A percentile compares a stretch with the other conserved stretches of the same genome.
Evolutionary conservation across 37 sponge, comb jelly and placozoan genomes (phyloP).

Genomic region (Ianthella basta): DNA sequence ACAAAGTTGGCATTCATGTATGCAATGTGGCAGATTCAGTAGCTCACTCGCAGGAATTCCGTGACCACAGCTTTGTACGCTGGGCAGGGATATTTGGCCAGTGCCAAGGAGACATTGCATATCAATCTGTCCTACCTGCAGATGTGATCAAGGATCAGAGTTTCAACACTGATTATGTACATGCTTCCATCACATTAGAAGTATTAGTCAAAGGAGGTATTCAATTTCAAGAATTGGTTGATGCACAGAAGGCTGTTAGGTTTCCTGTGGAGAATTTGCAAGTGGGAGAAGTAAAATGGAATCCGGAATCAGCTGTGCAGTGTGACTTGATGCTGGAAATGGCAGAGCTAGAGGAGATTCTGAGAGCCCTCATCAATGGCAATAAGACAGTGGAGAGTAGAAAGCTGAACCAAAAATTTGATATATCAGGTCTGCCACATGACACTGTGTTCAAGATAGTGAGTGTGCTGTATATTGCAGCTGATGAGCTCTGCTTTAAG

Average conservation of each 20-base stretch:
- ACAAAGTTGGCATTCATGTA: not conserved
- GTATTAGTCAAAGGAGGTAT: too few relatives aligned
- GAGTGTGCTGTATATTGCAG: not conserved
- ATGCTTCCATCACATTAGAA: too few relatives aligned
- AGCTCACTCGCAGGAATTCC: too few relatives aligned
- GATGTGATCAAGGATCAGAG: not conserved
- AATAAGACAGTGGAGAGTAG: too few relatives aligned
- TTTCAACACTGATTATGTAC: not conserved
- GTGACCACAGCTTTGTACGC: not conserved
- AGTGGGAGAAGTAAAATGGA: too few relatives aligned
- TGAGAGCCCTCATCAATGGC: too few relatives aligned
- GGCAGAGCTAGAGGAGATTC: too few relatives aligned
- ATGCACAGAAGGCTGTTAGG: not conserved
- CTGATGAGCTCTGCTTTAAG: not conserved
- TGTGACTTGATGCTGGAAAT: too few relatives aligned
- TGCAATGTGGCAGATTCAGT: not conserved
- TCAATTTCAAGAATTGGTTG: not conserved
- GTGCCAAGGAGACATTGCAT: not conserved
- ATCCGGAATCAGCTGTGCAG: too few relatives aligned
- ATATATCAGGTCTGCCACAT: too few relatives aligned
- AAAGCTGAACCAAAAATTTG: too few relatives aligned
- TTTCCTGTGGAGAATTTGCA: not conserved
- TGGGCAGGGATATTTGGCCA: not conserved
- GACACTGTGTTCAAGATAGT: too few relatives aligned
- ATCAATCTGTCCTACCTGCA: slow-evolving; percentile 17